These are phyloP conservation scores for Acanthosoma haemorrhoidale DNA, from an alignment of 2,888 invertebrate species.

Conservation along the genomic window DNA sequence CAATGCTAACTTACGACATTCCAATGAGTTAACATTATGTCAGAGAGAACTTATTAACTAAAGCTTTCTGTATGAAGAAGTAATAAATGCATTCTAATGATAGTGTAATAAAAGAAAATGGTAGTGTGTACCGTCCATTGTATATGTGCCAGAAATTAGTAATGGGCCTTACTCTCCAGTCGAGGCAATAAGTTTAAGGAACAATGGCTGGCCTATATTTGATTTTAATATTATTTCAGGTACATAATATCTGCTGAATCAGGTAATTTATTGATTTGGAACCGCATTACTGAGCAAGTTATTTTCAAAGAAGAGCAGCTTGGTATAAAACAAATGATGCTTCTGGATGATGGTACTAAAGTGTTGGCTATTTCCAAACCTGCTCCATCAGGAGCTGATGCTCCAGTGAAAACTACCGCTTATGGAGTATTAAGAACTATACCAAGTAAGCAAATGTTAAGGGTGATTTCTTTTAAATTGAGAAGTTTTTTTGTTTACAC, in stretches of 20 bases:
- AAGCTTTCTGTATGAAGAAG: no score
- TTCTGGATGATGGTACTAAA: slow-evolving; percentile 68
- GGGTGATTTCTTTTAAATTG: no score
- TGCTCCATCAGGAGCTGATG: slow-evolving; percentile 60
- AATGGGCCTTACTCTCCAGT: no score
- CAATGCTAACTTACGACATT: no score
- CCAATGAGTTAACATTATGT: no score
- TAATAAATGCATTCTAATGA: no score
- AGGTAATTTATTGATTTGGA: slow-evolving; percentile 86
- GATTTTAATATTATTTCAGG: slow-evolving; percentile 44
- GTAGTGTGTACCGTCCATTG: no score
- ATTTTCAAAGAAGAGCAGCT: slow-evolving; percentile 78
- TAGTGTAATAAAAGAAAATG: no score
- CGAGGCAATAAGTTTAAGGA: no score
- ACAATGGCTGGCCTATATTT: neutral
- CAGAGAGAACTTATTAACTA: no score
- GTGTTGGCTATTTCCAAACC: slow-evolving; percentile 70
- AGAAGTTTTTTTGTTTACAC: no score
- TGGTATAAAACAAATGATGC: slow-evolving; percentile 67
- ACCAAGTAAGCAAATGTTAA: slow-evolving; percentile 59
- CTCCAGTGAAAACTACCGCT: slow-evolving; percentile 57
- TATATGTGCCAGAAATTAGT: no score
- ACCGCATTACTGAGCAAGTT: slow-evolving; percentile 58
- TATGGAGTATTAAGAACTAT: slow-evolving; percentile 63
- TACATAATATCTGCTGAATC: slow-evolving; percentile 87